These are phyloP conservation scores for Marcusenius ussheri DNA, from an alignment of 2,113 vertebrate species.

Conservation along the genomic window DNA sequence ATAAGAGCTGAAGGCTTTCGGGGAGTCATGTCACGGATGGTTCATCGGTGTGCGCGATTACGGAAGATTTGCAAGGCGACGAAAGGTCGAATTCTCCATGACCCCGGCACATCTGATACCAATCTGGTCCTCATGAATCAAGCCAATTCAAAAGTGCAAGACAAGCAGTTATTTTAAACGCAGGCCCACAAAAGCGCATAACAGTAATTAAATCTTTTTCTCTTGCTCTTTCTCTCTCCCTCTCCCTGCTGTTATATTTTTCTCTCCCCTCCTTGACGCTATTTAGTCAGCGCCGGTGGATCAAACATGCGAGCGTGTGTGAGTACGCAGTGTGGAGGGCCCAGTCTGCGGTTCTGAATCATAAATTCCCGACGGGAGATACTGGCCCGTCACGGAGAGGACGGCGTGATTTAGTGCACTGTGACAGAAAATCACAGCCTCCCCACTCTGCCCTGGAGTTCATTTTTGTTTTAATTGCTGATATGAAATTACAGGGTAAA, in stretches of 20 bases:
- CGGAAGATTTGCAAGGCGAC: slow-evolving; percentile 13
- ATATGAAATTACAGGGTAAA: slow-evolving; percentile 63
- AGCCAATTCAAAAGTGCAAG: slow-evolving; percentile 48
- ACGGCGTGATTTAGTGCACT: slow-evolving; percentile 62
- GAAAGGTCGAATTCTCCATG: slow-evolving; percentile 38
- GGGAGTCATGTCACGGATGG: too few relatives aligned
- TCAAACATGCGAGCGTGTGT: slow-evolving; percentile 56
- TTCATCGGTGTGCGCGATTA: slow-evolving; percentile 1
- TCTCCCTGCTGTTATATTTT: slow-evolving; percentile 40
- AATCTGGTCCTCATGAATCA: slow-evolving; percentile 51
- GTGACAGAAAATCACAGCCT: slow-evolving; percentile 58
- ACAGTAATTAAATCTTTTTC: slow-evolving; percentile 44
- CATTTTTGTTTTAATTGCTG: slow-evolving; percentile 57
- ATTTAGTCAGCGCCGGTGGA: slow-evolving; percentile 65
- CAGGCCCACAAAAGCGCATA: slow-evolving; percentile 54
- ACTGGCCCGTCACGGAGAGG: slow-evolving; percentile 59
- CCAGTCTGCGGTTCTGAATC: slow-evolving; percentile 62
- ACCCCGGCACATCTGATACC: slow-evolving; percentile 48
- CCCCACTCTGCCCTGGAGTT: slow-evolving; percentile 46
- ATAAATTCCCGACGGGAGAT: slow-evolving; percentile 58
- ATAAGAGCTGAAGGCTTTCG: neutral
- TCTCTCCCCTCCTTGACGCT: slow-evolving; percentile 50
- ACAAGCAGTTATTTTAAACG: slow-evolving; percentile 48
- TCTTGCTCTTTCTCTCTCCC: slow-evolving; percentile 2
- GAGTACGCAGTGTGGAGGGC: slow-evolving; percentile 51